Conservation (phyloP, 2,797 vertebrate species). For the Orientallactaga sibirica region DNA sequence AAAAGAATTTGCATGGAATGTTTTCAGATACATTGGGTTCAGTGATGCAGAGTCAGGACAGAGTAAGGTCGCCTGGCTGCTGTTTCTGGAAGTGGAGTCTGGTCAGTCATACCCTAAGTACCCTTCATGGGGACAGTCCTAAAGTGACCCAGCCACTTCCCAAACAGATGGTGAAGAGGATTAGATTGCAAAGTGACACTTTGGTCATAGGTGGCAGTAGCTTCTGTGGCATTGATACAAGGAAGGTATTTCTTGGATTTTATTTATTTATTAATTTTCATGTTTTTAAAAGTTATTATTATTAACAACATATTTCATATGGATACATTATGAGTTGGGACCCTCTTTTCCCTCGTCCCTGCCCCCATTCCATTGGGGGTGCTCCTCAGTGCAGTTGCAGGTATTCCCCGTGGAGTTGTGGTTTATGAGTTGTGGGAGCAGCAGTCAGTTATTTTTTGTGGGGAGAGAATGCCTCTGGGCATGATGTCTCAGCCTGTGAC, state of each 20-base stretch:
- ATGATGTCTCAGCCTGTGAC: no score
- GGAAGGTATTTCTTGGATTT: neutral
- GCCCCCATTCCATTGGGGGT: no score
- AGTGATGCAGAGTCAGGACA: slow-evolving; percentile 1
- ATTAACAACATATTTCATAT: no score
- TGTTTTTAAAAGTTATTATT: no score
- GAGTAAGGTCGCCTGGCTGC: slow-evolving; percentile 26
- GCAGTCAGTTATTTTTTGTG: no score
- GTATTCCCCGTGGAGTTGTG: no score
- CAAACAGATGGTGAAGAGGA: neutral
- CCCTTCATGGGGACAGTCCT: neutral
- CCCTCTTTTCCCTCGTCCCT: no score
- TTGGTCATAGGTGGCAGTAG: neutral
- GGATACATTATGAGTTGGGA: no score
- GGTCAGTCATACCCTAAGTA: neutral
- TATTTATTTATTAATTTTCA: no score
- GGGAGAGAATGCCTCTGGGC: no score
- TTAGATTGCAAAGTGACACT: neutral
- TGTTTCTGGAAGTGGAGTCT: neutral
- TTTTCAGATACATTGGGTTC: neutral
- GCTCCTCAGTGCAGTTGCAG: no score
- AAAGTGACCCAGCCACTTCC: neutral
- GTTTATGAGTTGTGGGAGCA: no score
- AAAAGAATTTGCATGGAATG: neutral
- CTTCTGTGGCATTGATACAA: neutral